Evolutionary conservation across 2,888 invertebrate species (phyloP).

Genomic region (Disparrhopalites patrizii): DNA sequence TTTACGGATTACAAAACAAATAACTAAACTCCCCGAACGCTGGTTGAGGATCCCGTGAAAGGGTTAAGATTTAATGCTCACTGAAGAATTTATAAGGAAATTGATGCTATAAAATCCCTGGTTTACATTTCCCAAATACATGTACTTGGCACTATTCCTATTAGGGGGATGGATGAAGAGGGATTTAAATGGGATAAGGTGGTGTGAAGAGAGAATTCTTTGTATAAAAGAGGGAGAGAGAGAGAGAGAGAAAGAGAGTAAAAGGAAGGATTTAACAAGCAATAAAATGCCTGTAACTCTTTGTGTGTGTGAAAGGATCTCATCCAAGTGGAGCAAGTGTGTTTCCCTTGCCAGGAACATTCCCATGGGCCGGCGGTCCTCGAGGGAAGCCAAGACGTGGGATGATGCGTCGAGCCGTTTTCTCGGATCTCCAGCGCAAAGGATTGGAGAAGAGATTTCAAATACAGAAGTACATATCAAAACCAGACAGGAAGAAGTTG

Average conservation of each 20-base stretch:
- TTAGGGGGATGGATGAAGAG: no score
- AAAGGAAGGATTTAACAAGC: not conserved
- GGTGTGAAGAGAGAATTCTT: not conserved
- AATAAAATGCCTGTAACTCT: no score
- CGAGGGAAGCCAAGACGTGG: slow-evolving; percentile 90
- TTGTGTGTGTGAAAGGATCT: slow-evolving; percentile 40
- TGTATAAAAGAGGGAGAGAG: not conserved
- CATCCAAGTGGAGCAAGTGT: slow-evolving; percentile 49
- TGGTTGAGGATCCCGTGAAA: no score
- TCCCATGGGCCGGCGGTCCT: slow-evolving; percentile 88
- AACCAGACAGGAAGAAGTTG: slow-evolving; percentile 94
- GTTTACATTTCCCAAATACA: no score
- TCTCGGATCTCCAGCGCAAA: slow-evolving; percentile 91
- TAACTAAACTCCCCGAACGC: no score
- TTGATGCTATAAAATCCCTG: no score
- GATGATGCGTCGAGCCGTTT: slow-evolving; percentile 96
- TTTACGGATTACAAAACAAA: no score
- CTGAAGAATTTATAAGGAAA: no score
- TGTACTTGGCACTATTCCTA: no score
- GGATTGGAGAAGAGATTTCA: slow-evolving; percentile 94
- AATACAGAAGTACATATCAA: slow-evolving; percentile 96
- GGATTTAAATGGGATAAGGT: not conserved
- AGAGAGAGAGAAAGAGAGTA: not conserved
- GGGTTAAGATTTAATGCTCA: no score
- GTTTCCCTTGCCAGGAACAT: slow-evolving; percentile 57